Conservation (phyloP, 2,113 vertebrate species). For the Onychostoma macrolepis region DNA sequence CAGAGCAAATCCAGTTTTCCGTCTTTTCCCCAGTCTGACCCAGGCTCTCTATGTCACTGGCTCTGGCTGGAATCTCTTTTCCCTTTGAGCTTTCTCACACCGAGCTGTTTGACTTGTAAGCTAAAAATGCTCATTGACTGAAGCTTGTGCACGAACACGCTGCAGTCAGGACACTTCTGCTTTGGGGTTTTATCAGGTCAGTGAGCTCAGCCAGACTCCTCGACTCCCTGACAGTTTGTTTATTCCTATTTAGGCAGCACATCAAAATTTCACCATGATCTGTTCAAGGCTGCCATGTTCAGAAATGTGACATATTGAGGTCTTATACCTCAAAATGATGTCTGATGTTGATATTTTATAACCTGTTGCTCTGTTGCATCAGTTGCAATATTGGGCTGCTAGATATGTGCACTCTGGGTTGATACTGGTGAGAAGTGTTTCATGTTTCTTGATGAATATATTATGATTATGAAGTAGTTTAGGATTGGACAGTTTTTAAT, state of each 20-base stretch:
- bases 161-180: conserved; percentile 28
- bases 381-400: neutral
- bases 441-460: neutral
- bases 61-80: conserved; percentile 2
- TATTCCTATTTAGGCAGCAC: conserved; percentile 24
- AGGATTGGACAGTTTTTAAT: neutral
- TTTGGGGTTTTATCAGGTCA: conserved; percentile 43
- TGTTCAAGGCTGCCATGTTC: conserved; percentile 14
- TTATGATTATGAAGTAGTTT: neutral
- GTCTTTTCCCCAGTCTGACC: conserved; percentile 9
- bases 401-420: neutral
- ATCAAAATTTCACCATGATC: conserved; percentile 26
- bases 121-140: conserved; percentile 9
- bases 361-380: neutral
- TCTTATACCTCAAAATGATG: conserved; percentile 23
- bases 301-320: conserved; percentile 44
- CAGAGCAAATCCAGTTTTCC: conserved; percentile 38
- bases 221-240: neutral
- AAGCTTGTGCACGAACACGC: neutral
- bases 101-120: neutral
- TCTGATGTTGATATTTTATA: conserved; percentile 23
- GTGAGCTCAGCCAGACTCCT: neutral
- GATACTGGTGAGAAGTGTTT: neutral
- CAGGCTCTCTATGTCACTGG: neutral
- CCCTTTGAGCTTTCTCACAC: conserved; percentile 17